phyloP scores from a whole-genome alignment of 1,140 invertebrate species.

The Bacillus rossius region DNA sequence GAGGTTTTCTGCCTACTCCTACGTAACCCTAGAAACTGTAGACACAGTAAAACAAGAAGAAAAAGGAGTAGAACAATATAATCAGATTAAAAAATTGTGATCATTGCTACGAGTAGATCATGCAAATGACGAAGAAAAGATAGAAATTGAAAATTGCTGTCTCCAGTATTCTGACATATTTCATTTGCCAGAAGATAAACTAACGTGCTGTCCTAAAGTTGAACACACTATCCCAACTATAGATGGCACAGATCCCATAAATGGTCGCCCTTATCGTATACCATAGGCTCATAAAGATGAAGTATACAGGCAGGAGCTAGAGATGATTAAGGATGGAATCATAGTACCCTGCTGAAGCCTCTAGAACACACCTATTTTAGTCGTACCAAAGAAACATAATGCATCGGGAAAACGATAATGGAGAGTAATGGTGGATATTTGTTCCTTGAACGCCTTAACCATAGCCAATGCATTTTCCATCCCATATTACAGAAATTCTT shows the following conservation, averaged over 20 bases:
- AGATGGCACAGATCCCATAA: background rate
- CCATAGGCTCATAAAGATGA: background rate
- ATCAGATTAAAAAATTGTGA: no score
- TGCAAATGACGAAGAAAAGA: no score
- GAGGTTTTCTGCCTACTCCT: no score
- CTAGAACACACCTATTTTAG: constrained; percentile 3
- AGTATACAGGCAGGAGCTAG: background rate
- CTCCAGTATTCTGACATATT: constrained; percentile 15
- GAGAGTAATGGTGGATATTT: constrained; percentile 37
- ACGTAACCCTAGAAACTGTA: no score
- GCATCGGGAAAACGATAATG: constrained; percentile 5
- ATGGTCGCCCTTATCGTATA: constrained; percentile 1
- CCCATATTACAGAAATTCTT: constrained; percentile 37
- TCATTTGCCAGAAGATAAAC: constrained; percentile 7
- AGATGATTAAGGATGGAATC: constrained; percentile 10
- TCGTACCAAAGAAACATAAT: constrained; percentile 15
- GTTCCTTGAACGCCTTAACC: constrained; percentile 35
- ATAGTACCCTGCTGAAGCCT: background rate
- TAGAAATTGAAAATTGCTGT: no score
- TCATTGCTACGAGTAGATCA: no score
- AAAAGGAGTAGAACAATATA: no score
- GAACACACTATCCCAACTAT: background rate
- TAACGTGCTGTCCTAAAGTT: background rate
- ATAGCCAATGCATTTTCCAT: constrained; percentile 23
- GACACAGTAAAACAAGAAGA: no score